These are phyloP conservation scores for Drosophila formosana DNA, from an alignment of 2,888 invertebrate genomes.

Conservation along the genomic window DNA sequence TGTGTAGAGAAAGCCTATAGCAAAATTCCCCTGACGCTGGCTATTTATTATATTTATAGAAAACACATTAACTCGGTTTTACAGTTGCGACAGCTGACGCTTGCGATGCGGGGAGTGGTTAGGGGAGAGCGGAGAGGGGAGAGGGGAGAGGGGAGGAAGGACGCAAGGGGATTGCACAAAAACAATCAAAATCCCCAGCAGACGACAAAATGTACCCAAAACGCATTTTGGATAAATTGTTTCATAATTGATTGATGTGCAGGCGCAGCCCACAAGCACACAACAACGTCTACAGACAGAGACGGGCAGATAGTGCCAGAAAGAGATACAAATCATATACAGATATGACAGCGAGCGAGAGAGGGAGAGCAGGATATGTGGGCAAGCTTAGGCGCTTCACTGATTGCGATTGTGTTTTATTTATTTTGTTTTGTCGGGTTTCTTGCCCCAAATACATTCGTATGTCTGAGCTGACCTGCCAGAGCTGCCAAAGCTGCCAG, in stretches of 20 bases:
- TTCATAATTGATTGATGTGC: constrained; percentile 78
- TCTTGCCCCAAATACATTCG: background rate
- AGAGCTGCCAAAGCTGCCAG: constrained; percentile 13
- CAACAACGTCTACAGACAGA: constrained; percentile 8
- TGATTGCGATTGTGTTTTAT: constrained; percentile 30
- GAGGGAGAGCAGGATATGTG: constrained; percentile 16
- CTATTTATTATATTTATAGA: constrained; percentile 69
- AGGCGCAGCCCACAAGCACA: constrained; percentile 18
- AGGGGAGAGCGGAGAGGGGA: background rate
- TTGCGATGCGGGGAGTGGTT: background rate
- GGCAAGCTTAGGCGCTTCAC: constrained; percentile 44
- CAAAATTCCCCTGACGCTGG: constrained; percentile 48
- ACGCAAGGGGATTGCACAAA: constrained; percentile 32
- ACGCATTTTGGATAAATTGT: constrained; percentile 74
- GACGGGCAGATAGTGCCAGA: background rate
- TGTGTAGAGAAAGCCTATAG: constrained; percentile 7
- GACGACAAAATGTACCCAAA: constrained; percentile 47
- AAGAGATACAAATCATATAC: constrained; percentile 43
- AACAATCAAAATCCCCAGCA: constrained; percentile 63
- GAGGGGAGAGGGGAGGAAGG: background rate
- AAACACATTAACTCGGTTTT: constrained; percentile 68
- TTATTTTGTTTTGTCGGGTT: constrained; percentile 7
- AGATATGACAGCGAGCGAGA: constrained; percentile 17
- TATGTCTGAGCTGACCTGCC: constrained; percentile 16
- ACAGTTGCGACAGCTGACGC: constrained; percentile 38